Base-by-base conservation (phyloP, 2,797 vertebrate species). In the Distichodus sexfasciatus region DNA sequence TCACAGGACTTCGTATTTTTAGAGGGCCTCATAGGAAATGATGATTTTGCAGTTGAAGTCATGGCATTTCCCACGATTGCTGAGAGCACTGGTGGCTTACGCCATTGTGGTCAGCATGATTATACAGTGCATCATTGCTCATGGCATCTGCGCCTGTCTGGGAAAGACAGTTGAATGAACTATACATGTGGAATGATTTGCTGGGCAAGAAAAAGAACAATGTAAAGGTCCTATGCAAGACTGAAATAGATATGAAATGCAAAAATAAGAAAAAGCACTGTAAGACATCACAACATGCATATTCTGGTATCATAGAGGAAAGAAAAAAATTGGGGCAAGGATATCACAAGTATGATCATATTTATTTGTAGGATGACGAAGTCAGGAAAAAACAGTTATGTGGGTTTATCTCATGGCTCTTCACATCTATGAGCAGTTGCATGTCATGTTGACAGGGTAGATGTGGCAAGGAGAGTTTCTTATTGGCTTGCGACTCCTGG, bases 41-140 rank as follows among this genome's bases (percentile, higher is more conserved):
- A 72, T 72, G 70, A 72, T 35, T 59, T 17, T 29, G 46, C 61
- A 72, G 53, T 12, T 65, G 36, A 66, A 50, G 44, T 72, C 54
- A 66, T 59, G n/a, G 28, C 35, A 35, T 65, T 72, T 72, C 44
- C 61, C 61, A 58, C 35, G 24, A 7, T 41, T 31, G 6, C 35
- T 65, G 51, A 54, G 7, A 47, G 53, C 21, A 33, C 46, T 47
- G 15, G n/a, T 44, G 36, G 58, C 38, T 72, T 66, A 43, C 61
- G 21, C 11, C 19, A 50, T 26, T 51, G 53, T 43, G 62, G 70
- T 66, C 41, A 31, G 53, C 36, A 26, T 53, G 63, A 66, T 72
- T 66, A 72, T 60, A 66, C 19, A 36, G 54, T 41, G 46, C 44
- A 51, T 59, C 70, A 51, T 15, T n/a, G 38, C 35, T 48, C 43